phyloP scores from a whole-genome alignment of 2,888 invertebrate species.

The Erannis defoliaria region DNA sequence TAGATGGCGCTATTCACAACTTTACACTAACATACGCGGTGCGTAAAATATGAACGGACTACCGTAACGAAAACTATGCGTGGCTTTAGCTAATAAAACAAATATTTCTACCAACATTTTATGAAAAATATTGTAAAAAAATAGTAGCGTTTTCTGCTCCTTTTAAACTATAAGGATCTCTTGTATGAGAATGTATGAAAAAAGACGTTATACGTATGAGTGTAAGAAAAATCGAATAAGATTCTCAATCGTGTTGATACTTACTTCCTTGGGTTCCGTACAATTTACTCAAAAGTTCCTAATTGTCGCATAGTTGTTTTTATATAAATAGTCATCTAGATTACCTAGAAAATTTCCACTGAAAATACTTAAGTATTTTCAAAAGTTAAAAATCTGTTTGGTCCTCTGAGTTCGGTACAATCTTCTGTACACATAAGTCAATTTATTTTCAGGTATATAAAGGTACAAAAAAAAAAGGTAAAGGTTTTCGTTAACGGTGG shows the following conservation, averaged over 20 bases:
- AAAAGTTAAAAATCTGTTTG: too few relatives aligned
- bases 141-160: constrained; percentile 21
- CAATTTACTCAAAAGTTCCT: constrained; percentile 24
- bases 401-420: too few relatives aligned
- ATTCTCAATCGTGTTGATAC: constrained; percentile 18
- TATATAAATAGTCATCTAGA: too few relatives aligned
- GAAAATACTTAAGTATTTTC: too few relatives aligned
- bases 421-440: too few relatives aligned
- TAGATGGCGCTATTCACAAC: constrained; percentile 48
- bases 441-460: too few relatives aligned
- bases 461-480: too few relatives aligned
- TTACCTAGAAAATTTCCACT: too few relatives aligned
- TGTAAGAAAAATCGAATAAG: constrained; percentile 34
- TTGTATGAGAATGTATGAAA: constrained; percentile 46
- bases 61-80: constrained; percentile 10
- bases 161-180: constrained; percentile 49
- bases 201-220: constrained; percentile 48
- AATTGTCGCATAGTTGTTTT: constrained; percentile 15
- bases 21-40: not conserved
- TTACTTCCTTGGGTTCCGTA: constrained; percentile 23
- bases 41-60: not conserved
- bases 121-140: not conserved
- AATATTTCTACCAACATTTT: not conserved
- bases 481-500: too few relatives aligned
- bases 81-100: constrained; percentile 1